Evolutionary conservation across 1,140 invertebrate species (phyloP).

Genomic region (Leguminivora glycinivorella): DNA sequence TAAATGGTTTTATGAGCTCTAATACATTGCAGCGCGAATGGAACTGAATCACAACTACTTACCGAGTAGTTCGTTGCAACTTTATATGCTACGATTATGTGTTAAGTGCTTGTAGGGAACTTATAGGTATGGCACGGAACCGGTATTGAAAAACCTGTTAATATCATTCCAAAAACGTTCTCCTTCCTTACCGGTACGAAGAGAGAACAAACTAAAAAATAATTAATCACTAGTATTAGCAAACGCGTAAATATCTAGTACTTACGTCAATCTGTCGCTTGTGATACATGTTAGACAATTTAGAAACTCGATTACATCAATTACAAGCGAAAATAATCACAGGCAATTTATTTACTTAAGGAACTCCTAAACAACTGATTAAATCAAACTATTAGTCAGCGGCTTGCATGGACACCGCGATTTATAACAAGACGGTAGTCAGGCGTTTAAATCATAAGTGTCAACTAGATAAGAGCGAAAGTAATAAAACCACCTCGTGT

Average conservation of each 20-base stretch:
- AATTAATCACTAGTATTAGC: background rate
- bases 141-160: no score
- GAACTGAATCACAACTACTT: background rate
- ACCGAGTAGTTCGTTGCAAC: background rate
- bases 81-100: background rate
- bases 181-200: no score
- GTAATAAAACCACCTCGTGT: conserved; percentile 24
- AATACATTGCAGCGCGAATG: conserved; percentile 9
- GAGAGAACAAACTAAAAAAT: background rate
- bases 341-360: conserved; percentile 24
- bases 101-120: no score
- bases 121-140: no score
- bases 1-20: conserved; percentile 14
- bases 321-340: conserved; percentile 23
- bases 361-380: conserved; percentile 13
- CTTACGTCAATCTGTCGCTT: background rate
- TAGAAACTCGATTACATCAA: conserved; percentile 23
- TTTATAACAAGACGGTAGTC: conserved; percentile 22
- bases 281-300: conserved; percentile 1
- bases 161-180: no score
- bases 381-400: conserved; percentile 25
- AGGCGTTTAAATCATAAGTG: conserved; percentile 21
- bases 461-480: conserved; percentile 27
- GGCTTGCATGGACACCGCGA: conserved; percentile 16
- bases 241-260: background rate